Base-by-base conservation (phyloP, 2,797 vertebrate species). In the Enteromius paludinosus region DNA sequence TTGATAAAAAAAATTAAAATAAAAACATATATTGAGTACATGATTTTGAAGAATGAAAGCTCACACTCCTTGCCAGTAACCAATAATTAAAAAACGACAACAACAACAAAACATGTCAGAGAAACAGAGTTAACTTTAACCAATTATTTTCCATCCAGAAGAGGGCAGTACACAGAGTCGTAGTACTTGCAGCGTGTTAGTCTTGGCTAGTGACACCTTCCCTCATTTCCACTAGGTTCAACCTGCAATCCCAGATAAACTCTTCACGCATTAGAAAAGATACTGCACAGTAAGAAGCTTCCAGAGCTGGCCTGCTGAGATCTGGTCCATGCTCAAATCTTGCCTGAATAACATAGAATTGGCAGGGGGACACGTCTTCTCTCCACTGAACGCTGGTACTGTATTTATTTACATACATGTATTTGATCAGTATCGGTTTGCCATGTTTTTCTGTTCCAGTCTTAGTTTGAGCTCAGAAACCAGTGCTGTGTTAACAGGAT, bases 391-490 rank as follows among this genome's bases (percentile, higher is more conserved):
- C 15, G 65, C 73, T 43, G 52, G 14, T 17, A 71, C n/a, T 62
- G 14, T 17, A 71, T 33, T 62, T 23, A 61, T 33, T 62, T 49
- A 41, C 18, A 47, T 25, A 49, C 47, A 6, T 25, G 20, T 14
- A 68, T 28, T 70, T 47, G 33, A 86, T 83, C 86, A 91, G 64
- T 88, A 89, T 33, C 85, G 91, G 10, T 90, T 90, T 0, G 76
- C 78, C 75, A 90, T 78, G 0, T 90, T 96, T 87, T 94, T 97
- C 92, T 96, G 95, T 90, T 98, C 97, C 87, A 99, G 95, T 92
- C 89, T 97, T 88, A 96, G 91, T 92, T 98, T 99, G 85, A 99
- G 97, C 93, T 99, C 98, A 4, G 97, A 98, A 56, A 99, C 97
- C 1, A 99, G 92, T 1, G 97, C 97, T 1, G 90, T 92, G 87